Evolutionary conservation across 2,797 vertebrate species (phyloP).

Genomic region (Chrosomus eos): DNA sequence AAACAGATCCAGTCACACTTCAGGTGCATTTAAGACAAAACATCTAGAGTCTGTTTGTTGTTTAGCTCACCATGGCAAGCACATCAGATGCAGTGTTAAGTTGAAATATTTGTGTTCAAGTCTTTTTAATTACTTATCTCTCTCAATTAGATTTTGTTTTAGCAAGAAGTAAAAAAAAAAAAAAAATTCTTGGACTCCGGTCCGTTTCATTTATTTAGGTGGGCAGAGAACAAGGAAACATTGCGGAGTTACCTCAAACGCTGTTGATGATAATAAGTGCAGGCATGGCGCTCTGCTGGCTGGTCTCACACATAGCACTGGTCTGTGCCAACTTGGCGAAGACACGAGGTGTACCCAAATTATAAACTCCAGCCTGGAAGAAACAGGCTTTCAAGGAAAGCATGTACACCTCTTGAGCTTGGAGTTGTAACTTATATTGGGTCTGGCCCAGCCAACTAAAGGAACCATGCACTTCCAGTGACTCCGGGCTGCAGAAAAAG

Average conservation of each 20-base stretch:
- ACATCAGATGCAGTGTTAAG: slow-evolving; percentile 50
- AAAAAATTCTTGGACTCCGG: slow-evolving; percentile 49
- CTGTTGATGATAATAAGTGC: slow-evolving; percentile 93
- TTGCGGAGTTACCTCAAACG: slow-evolving; percentile 73
- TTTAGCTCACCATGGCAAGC: slow-evolving; percentile 49
- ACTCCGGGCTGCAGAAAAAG: slow-evolving; percentile 77
- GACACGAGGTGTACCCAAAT: slow-evolving; percentile 90
- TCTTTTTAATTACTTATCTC: slow-evolving; percentile 39
- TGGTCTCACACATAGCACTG: slow-evolving; percentile 83
- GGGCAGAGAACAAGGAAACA: not conserved
- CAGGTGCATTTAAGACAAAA: slow-evolving; percentile 61
- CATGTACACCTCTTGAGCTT: slow-evolving; percentile 83
- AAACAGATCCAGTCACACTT: slow-evolving; percentile 45
- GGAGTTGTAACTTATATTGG: slow-evolving; percentile 89
- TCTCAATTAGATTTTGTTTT: slow-evolving; percentile 22
- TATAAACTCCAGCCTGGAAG: slow-evolving; percentile 93
- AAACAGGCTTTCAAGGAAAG: slow-evolving; percentile 91
- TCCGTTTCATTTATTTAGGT: not conserved
- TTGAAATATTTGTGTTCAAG: slow-evolving; percentile 37
- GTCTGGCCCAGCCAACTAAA: slow-evolving; percentile 96
- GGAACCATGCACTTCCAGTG: slow-evolving; percentile 85
- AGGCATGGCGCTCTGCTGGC: slow-evolving; percentile 86
- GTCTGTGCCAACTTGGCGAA: slow-evolving; percentile 88
- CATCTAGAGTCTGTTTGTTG: slow-evolving; percentile 39
- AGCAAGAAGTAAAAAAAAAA: slow-evolving; percentile 60